phyloP scores from a whole-genome alignment of 2,888 invertebrate species.

The Trichogramma evanescens region DNA sequence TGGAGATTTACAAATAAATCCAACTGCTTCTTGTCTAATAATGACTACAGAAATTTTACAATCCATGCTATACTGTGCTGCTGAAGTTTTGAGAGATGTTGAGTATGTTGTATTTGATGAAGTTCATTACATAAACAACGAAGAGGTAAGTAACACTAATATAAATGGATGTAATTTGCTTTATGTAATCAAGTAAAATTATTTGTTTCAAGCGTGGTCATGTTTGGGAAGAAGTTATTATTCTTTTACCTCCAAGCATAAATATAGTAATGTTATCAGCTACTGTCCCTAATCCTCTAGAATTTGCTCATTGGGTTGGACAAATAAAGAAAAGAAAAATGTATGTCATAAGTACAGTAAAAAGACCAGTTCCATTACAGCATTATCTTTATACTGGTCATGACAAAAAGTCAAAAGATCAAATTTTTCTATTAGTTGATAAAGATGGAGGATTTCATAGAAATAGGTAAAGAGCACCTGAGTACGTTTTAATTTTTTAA shows the following conservation, averaged over 20 bases:
- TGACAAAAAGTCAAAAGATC: constrained; percentile 68
- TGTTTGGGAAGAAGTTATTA: constrained; percentile 98
- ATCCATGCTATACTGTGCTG: constrained; percentile 93
- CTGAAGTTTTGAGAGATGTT: constrained; percentile 88
- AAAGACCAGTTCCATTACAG: constrained; percentile 91
- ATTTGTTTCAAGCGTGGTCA: constrained; percentile 69
- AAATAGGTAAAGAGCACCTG: constrained; percentile 25
- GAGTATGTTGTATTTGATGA: constrained; percentile 99
- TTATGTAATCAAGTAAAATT: neutral
- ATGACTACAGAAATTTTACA: constrained; percentile 99
- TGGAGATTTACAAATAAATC: constrained; percentile 92
- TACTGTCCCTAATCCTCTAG: constrained; percentile 93
- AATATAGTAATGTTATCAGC: constrained; percentile 96
- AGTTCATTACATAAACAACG: constrained; percentile 97
- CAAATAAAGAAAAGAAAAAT: constrained; percentile 79
- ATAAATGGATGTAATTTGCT: neutral
- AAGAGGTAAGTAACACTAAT: constrained; percentile 57
- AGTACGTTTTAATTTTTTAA: neutral
- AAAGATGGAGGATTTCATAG: constrained; percentile 64
- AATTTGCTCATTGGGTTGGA: constrained; percentile 93
- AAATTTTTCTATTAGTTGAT: constrained; percentile 74
- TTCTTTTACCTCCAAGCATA: constrained; percentile 88
- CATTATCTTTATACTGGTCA: constrained; percentile 85
- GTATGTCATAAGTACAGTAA: constrained; percentile 87
- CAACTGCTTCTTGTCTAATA: constrained; percentile 87